A percentile compares a stretch with the other conserved stretches of the same genome.
Evolutionary conservation across 2,888 invertebrate species (phyloP).

Genomic region (Pyralis farinalis): DNA sequence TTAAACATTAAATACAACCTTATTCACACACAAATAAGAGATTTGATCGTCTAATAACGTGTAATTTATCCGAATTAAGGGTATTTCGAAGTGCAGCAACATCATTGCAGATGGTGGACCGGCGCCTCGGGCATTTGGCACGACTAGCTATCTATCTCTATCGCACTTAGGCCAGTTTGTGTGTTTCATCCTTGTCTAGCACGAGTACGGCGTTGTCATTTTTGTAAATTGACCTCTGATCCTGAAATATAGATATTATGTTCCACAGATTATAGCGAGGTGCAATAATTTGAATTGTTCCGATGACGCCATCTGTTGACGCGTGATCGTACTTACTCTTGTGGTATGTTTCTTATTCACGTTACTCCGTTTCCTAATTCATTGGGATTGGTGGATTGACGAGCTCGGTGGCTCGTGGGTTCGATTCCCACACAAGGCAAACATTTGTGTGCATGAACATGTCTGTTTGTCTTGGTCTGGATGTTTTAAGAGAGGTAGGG

Average conservation of each 20-base stretch:
- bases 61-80: slow-evolving; percentile 36
- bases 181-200: slow-evolving; percentile 31
- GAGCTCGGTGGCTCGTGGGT: too few species aligned
- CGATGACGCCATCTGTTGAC: slow-evolving; percentile 21
- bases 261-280: slow-evolving; percentile 46
- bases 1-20: slow-evolving; percentile 21
- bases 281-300: slow-evolving; percentile 36
- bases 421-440: too few species aligned
- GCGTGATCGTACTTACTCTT: too few species aligned
- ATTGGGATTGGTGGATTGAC: too few species aligned
- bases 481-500: too few species aligned
- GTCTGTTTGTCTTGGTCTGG: too few species aligned
- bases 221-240: slow-evolving; percentile 69
- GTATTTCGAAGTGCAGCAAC: slow-evolving; percentile 50
- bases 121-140: slow-evolving; percentile 54
- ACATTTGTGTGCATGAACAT: too few species aligned
- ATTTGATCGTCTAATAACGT: slow-evolving; percentile 22
- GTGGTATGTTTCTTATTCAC: too few species aligned
- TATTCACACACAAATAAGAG: slow-evolving; percentile 31
- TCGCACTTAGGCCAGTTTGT: slow-evolving; percentile 22
- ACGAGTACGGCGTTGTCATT: slow-evolving; percentile 63
- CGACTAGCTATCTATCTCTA: slow-evolving; percentile 32
- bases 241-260: slow-evolving; percentile 60
- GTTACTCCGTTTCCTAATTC: too few species aligned
- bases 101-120: slow-evolving; percentile 50